Evolutionary conservation across 2,797 vertebrate genomes (phyloP).

Genomic region (Podarcis lilfordi): DNA sequence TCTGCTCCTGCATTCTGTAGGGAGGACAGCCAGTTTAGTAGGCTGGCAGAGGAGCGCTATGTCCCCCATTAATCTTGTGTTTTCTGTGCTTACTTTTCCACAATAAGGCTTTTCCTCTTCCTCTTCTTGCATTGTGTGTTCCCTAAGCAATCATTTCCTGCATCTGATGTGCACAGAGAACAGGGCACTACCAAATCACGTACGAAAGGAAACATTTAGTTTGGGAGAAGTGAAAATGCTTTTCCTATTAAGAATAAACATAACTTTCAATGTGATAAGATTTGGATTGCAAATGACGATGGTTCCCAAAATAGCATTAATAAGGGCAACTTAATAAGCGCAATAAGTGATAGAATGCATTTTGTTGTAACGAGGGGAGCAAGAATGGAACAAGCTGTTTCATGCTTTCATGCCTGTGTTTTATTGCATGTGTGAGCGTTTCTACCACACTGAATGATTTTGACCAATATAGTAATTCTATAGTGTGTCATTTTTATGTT

Average conservation of each 20-base stretch:
- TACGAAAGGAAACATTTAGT: neutral
- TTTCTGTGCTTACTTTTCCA: slow-evolving; percentile 6
- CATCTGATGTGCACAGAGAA: neutral
- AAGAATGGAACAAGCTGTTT: neutral
- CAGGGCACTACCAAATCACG: neutral
- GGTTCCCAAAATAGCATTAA: neutral
- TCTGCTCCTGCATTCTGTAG: neutral
- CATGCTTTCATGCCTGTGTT: neutral
- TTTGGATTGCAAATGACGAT: neutral
- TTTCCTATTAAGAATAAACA: neutral
- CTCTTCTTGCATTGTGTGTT: slow-evolving; percentile 32
- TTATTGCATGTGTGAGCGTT: neutral
- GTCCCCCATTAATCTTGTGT: slow-evolving; percentile 22
- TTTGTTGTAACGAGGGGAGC: neutral
- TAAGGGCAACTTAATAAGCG: too few species aligned
- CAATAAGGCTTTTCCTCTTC: slow-evolving; percentile 31
- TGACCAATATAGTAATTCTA: neutral
- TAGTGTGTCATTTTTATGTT: neutral
- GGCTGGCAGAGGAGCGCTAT: slow-evolving; percentile 8
- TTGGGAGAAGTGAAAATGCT: neutral
- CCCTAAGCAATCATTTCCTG: slow-evolving; percentile 38
- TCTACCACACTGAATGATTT: neutral
- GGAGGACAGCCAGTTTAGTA: neutral
- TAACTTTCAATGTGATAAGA: too few species aligned
- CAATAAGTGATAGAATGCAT: neutral